Percentiles rank a stretch among this genome's conserved stretches.
These are phyloP conservation scores for Tupaia chinensis DNA, from an alignment of 2,113 vertebrate species.

Conservation along the genomic window DNA sequence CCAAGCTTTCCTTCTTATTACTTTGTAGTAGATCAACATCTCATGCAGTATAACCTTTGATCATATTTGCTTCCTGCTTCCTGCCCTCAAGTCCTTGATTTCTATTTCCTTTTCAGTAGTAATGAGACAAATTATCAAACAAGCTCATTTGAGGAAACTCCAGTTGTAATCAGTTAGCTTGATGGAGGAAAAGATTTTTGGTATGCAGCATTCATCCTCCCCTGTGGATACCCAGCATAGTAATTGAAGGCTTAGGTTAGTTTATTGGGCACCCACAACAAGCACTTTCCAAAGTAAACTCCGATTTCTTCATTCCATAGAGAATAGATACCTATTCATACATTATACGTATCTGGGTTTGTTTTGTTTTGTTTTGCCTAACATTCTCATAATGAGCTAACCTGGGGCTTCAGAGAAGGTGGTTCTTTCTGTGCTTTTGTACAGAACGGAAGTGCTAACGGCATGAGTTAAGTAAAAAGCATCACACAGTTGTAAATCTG, in stretches of 20 bases:
- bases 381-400: conserved; percentile 31
- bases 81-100: conserved; percentile 72
- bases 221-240: conserved; percentile 41
- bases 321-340: conserved; percentile 57
- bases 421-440: conserved; percentile 16
- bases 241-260: conserved; percentile 69
- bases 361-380: conserved; percentile 53
- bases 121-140: conserved; percentile 81
- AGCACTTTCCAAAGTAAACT: conserved; percentile 68
- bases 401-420: conserved; percentile 22
- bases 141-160: conserved; percentile 80
- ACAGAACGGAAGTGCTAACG: background rate
- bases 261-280: conserved; percentile 62
- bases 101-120: conserved; percentile 79
- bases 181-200: conserved; percentile 70
- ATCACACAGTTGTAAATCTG: background rate
- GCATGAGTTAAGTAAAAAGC: background rate
- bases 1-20: conserved; percentile 17
- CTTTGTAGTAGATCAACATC: conserved; percentile 60
- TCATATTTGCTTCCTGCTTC: conserved; percentile 75
- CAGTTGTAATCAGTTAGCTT: conserved; percentile 78
- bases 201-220: conserved; percentile 48
- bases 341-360: conserved; percentile 48
- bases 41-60: conserved; percentile 70
- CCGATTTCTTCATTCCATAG: conserved; percentile 67